Evolutionary conservation across 1,140 invertebrate genomes (phyloP), one percentile per base, ranked within the genome.

Genomic region (Bombyx mandarina): DNA sequence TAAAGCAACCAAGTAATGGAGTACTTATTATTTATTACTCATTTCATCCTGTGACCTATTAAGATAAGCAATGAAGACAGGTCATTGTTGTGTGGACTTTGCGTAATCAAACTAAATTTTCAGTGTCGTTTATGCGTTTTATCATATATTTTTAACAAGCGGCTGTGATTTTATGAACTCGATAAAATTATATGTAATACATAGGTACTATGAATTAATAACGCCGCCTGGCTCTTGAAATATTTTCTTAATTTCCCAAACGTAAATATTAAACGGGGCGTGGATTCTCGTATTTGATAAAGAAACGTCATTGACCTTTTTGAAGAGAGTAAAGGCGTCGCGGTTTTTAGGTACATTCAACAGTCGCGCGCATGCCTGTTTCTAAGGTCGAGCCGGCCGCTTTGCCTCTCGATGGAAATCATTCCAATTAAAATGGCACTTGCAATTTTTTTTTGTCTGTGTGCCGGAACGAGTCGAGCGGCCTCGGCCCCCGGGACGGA

Each of bases 351-450:
- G 68, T 77, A 75, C 71, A 68, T 76, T 65, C 66, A 58, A 65
- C 75, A 73, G 68, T 65, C 65, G 71, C 78, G 82, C 80, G 82
- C 82, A 83, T 82, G 82, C 74, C 79, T 83, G 74, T 77, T 73
- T 74, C 72, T 82, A 76, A 82, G 79, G 77, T 82, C 76, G 75
- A 69, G 65, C 71, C 70, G 71, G 73, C 53, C 63, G 56, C 43
- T 3, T 45, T 73, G 67, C 69, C 69, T 82, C 71, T 60, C 65
- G 57, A 79, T 83, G 71, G 62, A 71, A 77, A 74, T 79, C 57
- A 82, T 78, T 83, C 71, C 69, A 80, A 85, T 83, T 82, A 79
- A 77, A 79, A 76, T 76, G 69, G 66, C 62, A 71, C 64, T 73
- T 67, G 67, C 51, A 60, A 45, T n/a, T 52, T 52, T 58, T 58